Base-by-base conservation (phyloP, 2,797 vertebrate genomes). In the Tangara arthus region DNA sequence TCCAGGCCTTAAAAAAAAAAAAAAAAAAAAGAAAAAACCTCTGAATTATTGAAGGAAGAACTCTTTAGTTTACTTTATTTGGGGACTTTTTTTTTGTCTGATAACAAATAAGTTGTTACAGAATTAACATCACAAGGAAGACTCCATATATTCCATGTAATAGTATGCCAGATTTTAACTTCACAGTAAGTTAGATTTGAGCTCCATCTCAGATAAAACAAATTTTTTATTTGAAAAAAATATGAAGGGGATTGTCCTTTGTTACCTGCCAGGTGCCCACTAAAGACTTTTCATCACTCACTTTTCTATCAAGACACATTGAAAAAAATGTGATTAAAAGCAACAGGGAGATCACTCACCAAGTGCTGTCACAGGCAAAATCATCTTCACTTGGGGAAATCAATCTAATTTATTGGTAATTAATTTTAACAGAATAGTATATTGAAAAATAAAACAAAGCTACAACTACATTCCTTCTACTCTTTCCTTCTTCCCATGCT, bases 191-290 rank as follows among this genome's bases (percentile, higher is more conserved):
- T 52, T 21, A 52, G 4, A 52, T 47, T 39, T 64, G 20, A 90
- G 12, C 5, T 47, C n/a, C 6, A 50, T 42, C 15, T 72, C 27
- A 49, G 28, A 35, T 8, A 44, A 7, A 87, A 14, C 3, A 30
- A 35, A 3, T 30, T 4, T 19, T 13, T 57, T n/a, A 75, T 65
- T 60, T 52, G 14, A 39, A 60, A 42, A 56, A 47, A 20, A 13
- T 16, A 4, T 13, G 11, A 6, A 3, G 4, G 5, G 1, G 0
- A 13, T 9, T 56, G 8, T 41, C 11, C 3, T 86, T 68, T 12
- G 1, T 21, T 82, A 21, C 8, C 30, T 76, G 15, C 6, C 44
- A 41, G 26, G 4, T 34, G 5, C 5, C n/a, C 23, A 41, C 17
- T 24, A 47, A 60, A 75, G 22, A 21, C 15, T 55, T 13, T 52